These are phyloP conservation scores for Lucilia cuprina DNA, from an alignment of 1,140 invertebrate genomes.

Conservation along the genomic window DNA sequence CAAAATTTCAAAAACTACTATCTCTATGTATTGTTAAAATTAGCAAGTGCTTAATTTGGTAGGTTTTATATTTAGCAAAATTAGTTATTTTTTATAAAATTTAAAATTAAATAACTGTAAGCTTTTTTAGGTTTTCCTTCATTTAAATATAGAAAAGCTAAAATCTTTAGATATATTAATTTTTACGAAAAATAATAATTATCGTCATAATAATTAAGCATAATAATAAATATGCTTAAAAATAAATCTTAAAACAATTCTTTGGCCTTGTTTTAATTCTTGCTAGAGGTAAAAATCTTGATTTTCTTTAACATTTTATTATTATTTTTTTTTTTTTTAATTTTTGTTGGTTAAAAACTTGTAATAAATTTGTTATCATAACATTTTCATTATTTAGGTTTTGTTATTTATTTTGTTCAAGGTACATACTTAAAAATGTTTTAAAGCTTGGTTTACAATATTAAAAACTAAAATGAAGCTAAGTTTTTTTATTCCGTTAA, in stretches of 20 bases:
- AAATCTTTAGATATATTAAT: neutral
- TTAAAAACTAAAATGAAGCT: constrained; percentile 15
- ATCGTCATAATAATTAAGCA: neutral
- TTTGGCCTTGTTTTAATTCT: constrained; percentile 11
- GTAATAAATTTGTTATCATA: constrained; percentile 1
- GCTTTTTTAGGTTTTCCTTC: neutral
- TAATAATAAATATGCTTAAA: constrained; percentile 5
- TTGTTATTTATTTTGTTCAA: neutral
- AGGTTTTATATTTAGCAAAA: neutral
- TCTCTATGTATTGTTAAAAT: neutral
- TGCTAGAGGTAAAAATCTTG: constrained; percentile 11
- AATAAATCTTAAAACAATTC: constrained; percentile 8
- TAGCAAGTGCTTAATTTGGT: neutral
- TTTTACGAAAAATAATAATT: neutral
- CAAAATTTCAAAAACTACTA: neutral
- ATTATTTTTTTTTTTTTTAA: neutral
- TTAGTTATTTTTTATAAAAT: neutral
- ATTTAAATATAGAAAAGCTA: neutral
- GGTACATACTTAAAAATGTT: constrained; percentile 12
- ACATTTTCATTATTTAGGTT: neutral
- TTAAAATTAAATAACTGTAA: neutral
- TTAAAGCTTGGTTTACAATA: constrained; percentile 15
- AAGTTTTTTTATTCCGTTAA: neutral
- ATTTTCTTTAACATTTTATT: neutral
- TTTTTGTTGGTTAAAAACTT: neutral